A percentile compares a stretch with the other conserved stretches of the same genome.
phyloP scores from a whole-genome alignment of 2,888 invertebrate species.

The Zonitis immaculata region DNA sequence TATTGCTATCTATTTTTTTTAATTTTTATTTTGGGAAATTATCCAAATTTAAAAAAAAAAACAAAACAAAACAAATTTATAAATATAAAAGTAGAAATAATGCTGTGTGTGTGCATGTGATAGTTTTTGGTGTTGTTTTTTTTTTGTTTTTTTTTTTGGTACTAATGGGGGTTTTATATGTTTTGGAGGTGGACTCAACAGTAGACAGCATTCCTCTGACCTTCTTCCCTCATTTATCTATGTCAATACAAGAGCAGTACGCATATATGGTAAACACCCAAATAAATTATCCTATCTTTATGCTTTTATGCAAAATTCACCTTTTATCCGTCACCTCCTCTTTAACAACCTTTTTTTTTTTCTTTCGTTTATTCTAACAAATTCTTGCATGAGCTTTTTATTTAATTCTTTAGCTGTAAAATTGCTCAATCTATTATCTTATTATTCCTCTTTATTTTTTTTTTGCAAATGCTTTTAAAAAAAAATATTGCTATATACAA shows the following conservation, averaged over 20 bases:
- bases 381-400: background rate
- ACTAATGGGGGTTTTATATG: constrained; percentile 42
- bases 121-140: too few species aligned
- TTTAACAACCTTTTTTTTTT: background rate
- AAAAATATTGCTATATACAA: too few species aligned
- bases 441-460: too few species aligned
- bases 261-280: constrained; percentile 48
- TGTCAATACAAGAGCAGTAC: constrained; percentile 49
- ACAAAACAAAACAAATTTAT: background rate
- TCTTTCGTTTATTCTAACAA: background rate
- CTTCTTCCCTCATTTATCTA: constrained; percentile 49
- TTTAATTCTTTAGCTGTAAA: too few species aligned
- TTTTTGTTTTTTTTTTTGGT: too few species aligned
- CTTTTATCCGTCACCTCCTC: background rate
- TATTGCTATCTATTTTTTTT: background rate
- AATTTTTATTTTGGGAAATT: too few species aligned
- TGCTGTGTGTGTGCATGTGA: constrained; percentile 8
- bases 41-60: too few species aligned
- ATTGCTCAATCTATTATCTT: too few species aligned
- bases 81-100: background rate
- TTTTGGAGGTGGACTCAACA: constrained; percentile 53
- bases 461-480: too few species aligned
- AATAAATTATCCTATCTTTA: constrained; percentile 14
- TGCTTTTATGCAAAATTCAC: constrained; percentile 5
- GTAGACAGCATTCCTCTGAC: constrained; percentile 53